These are phyloP conservation scores for Sander vitreus DNA, from an alignment of 2,113 vertebrate species.

Conservation along the genomic window DNA sequence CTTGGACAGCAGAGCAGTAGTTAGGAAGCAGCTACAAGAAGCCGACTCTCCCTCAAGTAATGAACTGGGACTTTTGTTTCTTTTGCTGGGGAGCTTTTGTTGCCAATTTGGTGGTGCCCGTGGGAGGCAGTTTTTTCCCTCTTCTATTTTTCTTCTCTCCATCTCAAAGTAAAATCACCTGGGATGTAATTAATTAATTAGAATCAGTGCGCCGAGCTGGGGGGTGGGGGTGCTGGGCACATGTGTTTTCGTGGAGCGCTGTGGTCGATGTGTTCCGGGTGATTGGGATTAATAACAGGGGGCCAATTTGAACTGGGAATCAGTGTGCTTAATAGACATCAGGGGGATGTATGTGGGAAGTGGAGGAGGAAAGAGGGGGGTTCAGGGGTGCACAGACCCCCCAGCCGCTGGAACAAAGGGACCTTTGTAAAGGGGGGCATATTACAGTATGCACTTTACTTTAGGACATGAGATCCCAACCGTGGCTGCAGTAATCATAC, in stretches of 20 bases:
- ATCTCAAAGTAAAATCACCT: slow-evolving; percentile 84
- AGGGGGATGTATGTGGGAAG: slow-evolving; percentile 27
- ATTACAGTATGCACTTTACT: slow-evolving; percentile 65
- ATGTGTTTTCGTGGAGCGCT: slow-evolving; percentile 79
- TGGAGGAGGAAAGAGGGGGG: slow-evolving; percentile 8
- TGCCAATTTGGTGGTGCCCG: slow-evolving; percentile 79
- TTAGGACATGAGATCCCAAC: slow-evolving; percentile 54
- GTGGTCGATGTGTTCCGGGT: slow-evolving; percentile 84
- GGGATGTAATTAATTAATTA: slow-evolving; percentile 87
- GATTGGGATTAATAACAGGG: slow-evolving; percentile 86
- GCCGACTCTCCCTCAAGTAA: slow-evolving; percentile 67
- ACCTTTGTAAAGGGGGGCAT: slow-evolving; percentile 67
- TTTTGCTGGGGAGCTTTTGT: slow-evolving; percentile 62
- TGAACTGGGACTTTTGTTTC: slow-evolving; percentile 58
- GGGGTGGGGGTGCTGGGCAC: slow-evolving; percentile 56
- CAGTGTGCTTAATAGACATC: slow-evolving; percentile 76
- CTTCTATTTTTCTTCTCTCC: slow-evolving; percentile 73
- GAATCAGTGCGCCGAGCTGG: slow-evolving; percentile 73
- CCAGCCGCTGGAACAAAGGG: slow-evolving; percentile 79
- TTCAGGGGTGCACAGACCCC: slow-evolving; percentile 66
- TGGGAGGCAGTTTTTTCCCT: slow-evolving; percentile 70
- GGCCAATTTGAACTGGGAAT: slow-evolving; percentile 83
- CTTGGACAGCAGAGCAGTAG: slow-evolving; percentile 68
- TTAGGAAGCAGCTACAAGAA: slow-evolving; percentile 71
- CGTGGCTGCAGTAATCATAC: slow-evolving; percentile 52